Base-by-base conservation (phyloP, 2,888 invertebrate species). In the Spisula solida region DNA sequence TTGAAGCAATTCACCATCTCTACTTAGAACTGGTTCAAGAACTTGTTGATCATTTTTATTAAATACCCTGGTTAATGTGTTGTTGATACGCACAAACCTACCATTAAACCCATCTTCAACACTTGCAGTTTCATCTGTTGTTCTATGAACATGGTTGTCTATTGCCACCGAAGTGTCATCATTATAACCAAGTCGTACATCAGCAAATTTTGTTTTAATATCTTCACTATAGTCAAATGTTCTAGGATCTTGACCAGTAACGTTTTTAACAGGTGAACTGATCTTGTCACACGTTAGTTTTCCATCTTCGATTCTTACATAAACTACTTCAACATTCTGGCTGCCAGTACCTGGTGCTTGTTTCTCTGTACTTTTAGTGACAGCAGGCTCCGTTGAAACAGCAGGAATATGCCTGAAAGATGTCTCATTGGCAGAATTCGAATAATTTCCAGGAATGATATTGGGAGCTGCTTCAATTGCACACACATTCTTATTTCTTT, bases 281-380 rank as follows among this genome's bases (percentile, higher is more conserved):
- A n/a, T 84, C 0, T 0, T n/a, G 25, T 78, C 85, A 41, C 55
- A 55, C n/a, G 78, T 85, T 31, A 79, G 0, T 34, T 85, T 51
- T 55, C 79, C 85, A 79, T 85, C 79, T 79, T 85, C 85, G 41
- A 79, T 34, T 85, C 47, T 85, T 25, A 85, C 55, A 56, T 85
- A 85, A 75, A 85, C 79, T 56, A 85, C 78, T 85, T 85, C 85
- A 48, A 80, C 80, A 80, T 80, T 51, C 51, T 47, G 51, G 16
- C 18, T 20, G 0, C 48, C 48, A 20, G 48, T 12, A 14, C 5
- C 16, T 14, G 20, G 14, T 29, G 29, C 16, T 18, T 48, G 25
- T 25, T 80, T 80, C 12, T n/a, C 80, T 80, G 48, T n/a, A 25
- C n/a, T 51, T 48, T n/a, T 41, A 81, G 20, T 20, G 10, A 6